Conservation (phyloP, 2,888 invertebrate genomes). For the Lasioglossum morio region DNA sequence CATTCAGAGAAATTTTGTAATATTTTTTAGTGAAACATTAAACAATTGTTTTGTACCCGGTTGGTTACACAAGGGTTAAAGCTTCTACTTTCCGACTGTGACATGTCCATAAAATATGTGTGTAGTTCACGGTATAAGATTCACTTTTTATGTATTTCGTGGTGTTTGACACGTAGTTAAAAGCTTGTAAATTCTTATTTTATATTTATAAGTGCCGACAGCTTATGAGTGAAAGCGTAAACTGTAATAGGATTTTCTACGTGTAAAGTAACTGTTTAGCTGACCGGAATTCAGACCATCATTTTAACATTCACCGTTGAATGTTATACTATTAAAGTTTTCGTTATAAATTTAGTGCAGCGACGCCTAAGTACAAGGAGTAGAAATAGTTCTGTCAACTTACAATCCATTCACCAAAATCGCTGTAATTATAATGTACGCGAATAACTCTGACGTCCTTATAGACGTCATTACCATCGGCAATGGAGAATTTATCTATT, state of each 20-base stretch:
- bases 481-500: background rate
- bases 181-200: background rate
- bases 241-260: slow-evolving; percentile 3
- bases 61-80: no score
- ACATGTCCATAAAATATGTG: background rate
- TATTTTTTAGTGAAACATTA: no score
- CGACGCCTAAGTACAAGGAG: background rate
- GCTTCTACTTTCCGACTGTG: background rate
- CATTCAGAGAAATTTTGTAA: no score
- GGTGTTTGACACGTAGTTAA: background rate
- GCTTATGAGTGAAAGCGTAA: background rate
- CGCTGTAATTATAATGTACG: slow-evolving; percentile 29
- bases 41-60: no score
- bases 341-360: slow-evolving; percentile 17
- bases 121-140: background rate
- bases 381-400: slow-evolving; percentile 34
- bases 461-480: slow-evolving; percentile 12
- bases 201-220: background rate
- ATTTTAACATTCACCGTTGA: slow-evolving; percentile 16
- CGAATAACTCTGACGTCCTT: slow-evolving; percentile 11
- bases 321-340: slow-evolving; percentile 33
- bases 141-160: background rate
- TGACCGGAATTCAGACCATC: background rate
- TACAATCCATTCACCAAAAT: slow-evolving; percentile 34
- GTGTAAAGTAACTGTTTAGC: background rate